A percentile compares a stretch with the other conserved stretches of the same genome.
Evolutionary conservation across 2,888 invertebrate genomes (phyloP).

Genomic region (Harpagoxenus sublaevis): DNA sequence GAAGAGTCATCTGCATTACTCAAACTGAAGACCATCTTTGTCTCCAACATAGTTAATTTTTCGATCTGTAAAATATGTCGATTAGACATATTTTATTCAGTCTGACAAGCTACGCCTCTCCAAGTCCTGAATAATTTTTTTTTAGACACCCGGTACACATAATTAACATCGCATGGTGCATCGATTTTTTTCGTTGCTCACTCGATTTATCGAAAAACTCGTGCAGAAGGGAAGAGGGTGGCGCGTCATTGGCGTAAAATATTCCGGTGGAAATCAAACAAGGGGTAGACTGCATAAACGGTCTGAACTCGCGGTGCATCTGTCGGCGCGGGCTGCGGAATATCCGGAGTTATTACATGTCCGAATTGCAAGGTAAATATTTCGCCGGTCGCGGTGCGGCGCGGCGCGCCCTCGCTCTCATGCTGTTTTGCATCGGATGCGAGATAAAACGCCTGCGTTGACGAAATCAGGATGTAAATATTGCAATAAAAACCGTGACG

Average conservation of each 20-base stretch:
- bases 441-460: conserved; percentile 40
- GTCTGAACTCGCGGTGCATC: conserved; percentile 30
- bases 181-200: conserved; percentile 28
- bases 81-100: neutral
- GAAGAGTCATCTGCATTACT: neutral
- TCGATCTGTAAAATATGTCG: neutral
- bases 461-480: conserved; percentile 56
- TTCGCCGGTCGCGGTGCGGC: conserved; percentile 15
- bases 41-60: neutral
- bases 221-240: neutral
- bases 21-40: neutral
- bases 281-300: conserved; percentile 44
- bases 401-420: conserved; percentile 12
- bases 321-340: conserved; percentile 33
- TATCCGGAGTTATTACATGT: conserved; percentile 57
- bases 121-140: neutral
- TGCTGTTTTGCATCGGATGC: conserved; percentile 41
- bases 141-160: neutral
- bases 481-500: conserved; percentile 50
- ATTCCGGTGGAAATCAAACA: conserved; percentile 51
- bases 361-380: conserved; percentile 56
- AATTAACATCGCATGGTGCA: neutral
- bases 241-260: conserved; percentile 46
- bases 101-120: neutral
- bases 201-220: conserved; percentile 48